Conservation (phyloP, 2,888 invertebrate species). For the Sacculina carcini region DNA sequence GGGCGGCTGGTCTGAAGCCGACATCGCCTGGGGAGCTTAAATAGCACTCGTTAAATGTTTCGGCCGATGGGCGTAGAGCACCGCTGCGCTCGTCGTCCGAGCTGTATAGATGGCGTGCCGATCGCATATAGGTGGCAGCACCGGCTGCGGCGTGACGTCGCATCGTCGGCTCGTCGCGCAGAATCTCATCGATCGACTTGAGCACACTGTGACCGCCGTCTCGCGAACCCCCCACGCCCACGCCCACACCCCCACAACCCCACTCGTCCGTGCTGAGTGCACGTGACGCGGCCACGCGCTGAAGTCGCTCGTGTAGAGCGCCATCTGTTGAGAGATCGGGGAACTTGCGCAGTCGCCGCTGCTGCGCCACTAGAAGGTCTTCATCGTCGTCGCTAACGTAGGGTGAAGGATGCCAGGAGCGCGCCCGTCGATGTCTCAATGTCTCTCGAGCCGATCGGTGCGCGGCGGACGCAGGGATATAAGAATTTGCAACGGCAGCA, state of each 20-base stretch:
- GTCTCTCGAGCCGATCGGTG: constrained; percentile 10
- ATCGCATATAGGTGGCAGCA: constrained; percentile 13
- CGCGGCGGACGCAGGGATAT: constrained; percentile 3
- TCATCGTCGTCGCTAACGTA: constrained; percentile 24
- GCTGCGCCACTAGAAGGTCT: constrained; percentile 25
- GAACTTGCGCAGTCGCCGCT: constrained; percentile 30
- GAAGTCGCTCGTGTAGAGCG: constrained; percentile 26
- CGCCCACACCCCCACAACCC: constrained; percentile 13
- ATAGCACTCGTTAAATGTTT: too few species aligned
- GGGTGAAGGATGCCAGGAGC: constrained; percentile 27
- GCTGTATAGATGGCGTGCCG: constrained; percentile 13
- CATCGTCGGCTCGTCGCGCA: constrained; percentile 13
- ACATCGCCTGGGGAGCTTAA: too few species aligned
- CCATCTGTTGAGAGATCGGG: constrained; percentile 32
- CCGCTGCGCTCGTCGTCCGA: constrained; percentile 23
- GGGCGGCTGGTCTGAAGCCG: too few species aligned
- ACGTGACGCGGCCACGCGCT: constrained; percentile 22
- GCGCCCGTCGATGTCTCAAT: constrained; percentile 18
- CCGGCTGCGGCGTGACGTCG: constrained; percentile 13
- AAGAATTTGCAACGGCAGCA: constrained; percentile 8
- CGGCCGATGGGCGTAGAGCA: too few species aligned
- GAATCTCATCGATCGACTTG: constrained; percentile 22
- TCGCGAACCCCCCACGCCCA: constrained; percentile 8
- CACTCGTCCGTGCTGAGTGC: constrained; percentile 21
- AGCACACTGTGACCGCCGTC: constrained; percentile 18